These are phyloP conservation scores for Labeo calbasu DNA, from an alignment of 2,797 vertebrate genomes.

Conservation along the genomic window DNA sequence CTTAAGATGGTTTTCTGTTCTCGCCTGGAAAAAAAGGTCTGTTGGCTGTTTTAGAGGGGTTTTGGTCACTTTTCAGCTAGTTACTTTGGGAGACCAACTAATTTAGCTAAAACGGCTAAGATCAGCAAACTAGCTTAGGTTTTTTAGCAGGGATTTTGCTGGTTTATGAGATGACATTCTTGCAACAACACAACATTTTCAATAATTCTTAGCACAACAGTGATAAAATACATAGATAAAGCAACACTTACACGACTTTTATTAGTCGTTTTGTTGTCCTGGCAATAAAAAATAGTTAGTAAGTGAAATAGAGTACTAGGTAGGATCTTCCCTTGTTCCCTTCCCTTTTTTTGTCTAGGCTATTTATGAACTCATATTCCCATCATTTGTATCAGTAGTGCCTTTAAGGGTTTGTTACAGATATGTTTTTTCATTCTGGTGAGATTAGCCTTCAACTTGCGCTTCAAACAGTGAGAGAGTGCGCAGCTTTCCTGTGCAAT, in stretches of 20 bases:
- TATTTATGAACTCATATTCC: background rate
- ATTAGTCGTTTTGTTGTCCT: background rate
- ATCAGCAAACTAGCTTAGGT: background rate
- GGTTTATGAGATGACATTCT: background rate
- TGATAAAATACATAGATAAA: background rate
- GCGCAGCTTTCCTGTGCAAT: constrained; percentile 68
- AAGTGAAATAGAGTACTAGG: background rate
- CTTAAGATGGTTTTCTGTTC: background rate
- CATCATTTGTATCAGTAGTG: constrained; percentile 60
- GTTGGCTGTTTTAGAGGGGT: background rate
- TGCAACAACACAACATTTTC: background rate
- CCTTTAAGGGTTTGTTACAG: constrained; percentile 64
- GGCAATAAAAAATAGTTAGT: background rate
- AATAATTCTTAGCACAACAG: background rate
- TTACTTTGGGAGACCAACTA: background rate
- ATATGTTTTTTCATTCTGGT: constrained; percentile 75
- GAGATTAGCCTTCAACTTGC: constrained; percentile 53
- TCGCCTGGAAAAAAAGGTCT: background rate
- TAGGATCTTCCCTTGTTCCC: too few species aligned
- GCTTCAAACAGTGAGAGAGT: constrained; percentile 52
- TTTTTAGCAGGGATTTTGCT: background rate
- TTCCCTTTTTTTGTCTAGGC: background rate
- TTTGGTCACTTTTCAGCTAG: background rate
- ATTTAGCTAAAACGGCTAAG: background rate
- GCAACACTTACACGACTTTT: background rate